These are phyloP conservation scores for Hecatera dysodea DNA, from an alignment of 2,888 invertebrate species.

Conservation along the genomic window DNA sequence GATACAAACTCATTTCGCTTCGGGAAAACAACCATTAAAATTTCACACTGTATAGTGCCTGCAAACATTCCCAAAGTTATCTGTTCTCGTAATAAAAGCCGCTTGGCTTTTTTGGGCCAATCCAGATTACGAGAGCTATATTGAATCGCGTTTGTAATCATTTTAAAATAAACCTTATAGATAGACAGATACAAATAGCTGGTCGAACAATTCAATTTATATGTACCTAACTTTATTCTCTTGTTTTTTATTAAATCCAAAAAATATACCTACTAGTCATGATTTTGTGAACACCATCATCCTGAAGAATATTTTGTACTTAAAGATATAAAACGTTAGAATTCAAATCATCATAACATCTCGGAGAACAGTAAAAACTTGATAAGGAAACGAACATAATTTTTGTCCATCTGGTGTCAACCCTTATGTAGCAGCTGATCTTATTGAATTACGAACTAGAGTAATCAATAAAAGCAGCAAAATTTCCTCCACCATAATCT, in stretches of 20 bases:
- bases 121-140: background rate
- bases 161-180: background rate
- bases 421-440: background rate
- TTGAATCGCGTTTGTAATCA: background rate
- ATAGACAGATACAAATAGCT: background rate
- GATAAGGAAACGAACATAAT: background rate
- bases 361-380: background rate
- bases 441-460: background rate
- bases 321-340: background rate
- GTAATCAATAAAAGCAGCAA: background rate
- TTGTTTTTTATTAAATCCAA: too few species aligned
- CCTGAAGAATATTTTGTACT: background rate
- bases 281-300: background rate
- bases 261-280: background rate
- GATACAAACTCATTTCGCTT: too few species aligned
- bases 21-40: too few species aligned
- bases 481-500: background rate
- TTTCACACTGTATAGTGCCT: too few species aligned
- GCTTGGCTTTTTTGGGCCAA: constrained; percentile 26
- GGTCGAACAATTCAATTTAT: background rate
- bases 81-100: background rate
- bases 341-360: background rate
- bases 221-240: too few species aligned
- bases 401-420: too few species aligned
- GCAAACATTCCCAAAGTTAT: constrained; percentile 17